A percentile compares a stretch with the other conserved stretches of the same genome.
phyloP scores from a whole-genome alignment of 2,113 vertebrate species.

The Stomatorhinus ivindoensis region DNA sequence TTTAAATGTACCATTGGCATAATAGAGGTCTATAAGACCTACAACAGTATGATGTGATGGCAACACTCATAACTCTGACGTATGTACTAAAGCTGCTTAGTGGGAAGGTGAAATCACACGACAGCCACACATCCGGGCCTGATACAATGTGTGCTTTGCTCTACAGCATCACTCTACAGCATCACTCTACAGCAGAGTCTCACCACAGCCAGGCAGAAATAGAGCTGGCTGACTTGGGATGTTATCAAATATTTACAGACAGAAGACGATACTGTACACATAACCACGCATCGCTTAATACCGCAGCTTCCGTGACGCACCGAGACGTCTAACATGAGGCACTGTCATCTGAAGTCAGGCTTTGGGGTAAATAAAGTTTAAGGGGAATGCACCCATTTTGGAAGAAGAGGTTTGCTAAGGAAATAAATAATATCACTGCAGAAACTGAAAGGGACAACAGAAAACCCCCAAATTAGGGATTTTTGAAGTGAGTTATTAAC shows the following conservation, averaged over 20 bases:
- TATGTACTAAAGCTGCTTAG: slow-evolving; percentile 57
- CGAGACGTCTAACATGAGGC: background rate
- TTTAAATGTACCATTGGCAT: slow-evolving; percentile 7
- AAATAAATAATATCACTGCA: slow-evolving; percentile 6
- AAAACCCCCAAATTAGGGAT: slow-evolving; percentile 13
- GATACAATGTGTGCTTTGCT: background rate
- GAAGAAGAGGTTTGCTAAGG: background rate
- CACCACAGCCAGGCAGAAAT: background rate
- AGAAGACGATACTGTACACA: slow-evolving; percentile 3
- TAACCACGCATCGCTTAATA: background rate
- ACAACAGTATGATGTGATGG: slow-evolving; percentile 56
- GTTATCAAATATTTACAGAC: slow-evolving; percentile 20
- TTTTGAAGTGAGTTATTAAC: slow-evolving; percentile 13
- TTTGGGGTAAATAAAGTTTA: background rate
- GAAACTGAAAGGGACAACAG: background rate
- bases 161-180: background rate
- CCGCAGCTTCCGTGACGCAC: background rate
- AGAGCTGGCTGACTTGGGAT: background rate
- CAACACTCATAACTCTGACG: slow-evolving; percentile 55
- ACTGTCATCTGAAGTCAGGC: background rate
- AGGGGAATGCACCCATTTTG: background rate
- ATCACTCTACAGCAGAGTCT: background rate
- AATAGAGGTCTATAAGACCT: slow-evolving; percentile 69
- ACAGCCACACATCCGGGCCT: slow-evolving; percentile 6
- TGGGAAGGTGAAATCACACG: slow-evolving; percentile 24